A percentile compares a stretch with the other conserved stretches of the same genome.
Conservation (phyloP, 2,888 invertebrate species). For the Stenotaenia linearis region DNA sequence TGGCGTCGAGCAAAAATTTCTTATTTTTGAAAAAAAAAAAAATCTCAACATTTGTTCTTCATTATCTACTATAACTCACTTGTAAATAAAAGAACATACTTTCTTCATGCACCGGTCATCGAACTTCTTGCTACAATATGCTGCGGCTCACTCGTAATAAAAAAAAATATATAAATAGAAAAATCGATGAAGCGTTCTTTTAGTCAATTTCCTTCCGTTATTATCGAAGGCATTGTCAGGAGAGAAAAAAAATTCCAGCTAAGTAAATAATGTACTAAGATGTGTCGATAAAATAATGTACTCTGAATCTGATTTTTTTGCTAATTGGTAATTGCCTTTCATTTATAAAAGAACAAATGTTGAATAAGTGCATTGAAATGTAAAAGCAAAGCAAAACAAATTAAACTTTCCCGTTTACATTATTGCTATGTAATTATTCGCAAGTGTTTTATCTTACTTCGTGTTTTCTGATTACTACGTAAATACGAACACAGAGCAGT, state of each 20-base stretch:
- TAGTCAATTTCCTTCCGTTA: constrained; percentile 11
- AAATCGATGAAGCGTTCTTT: constrained; percentile 5
- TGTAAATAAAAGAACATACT: neutral
- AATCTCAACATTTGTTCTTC: neutral
- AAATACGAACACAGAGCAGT: neutral
- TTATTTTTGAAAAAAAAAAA: neutral
- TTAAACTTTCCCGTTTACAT: neutral
- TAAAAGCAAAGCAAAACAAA: neutral
- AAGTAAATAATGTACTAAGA: neutral
- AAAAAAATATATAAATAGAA: neutral
- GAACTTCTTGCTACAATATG: neutral
- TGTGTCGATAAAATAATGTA: neutral
- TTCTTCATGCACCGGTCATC: constrained; percentile 1
- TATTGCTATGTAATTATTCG: neutral
- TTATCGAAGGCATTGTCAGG: neutral
- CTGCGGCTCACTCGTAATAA: neutral
- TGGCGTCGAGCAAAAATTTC: neutral
- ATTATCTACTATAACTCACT: neutral
- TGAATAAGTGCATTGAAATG: neutral
- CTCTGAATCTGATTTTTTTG: too few relatives aligned
- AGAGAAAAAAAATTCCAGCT: neutral
- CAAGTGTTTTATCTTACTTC: constrained; percentile 12
- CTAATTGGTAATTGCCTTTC: neutral
- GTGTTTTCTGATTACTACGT: neutral
- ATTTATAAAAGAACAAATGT: too few relatives aligned